These are phyloP conservation scores for Sitodiplosis mosellana DNA, from an alignment of 1,140 invertebrate genomes.

Conservation along the genomic window DNA sequence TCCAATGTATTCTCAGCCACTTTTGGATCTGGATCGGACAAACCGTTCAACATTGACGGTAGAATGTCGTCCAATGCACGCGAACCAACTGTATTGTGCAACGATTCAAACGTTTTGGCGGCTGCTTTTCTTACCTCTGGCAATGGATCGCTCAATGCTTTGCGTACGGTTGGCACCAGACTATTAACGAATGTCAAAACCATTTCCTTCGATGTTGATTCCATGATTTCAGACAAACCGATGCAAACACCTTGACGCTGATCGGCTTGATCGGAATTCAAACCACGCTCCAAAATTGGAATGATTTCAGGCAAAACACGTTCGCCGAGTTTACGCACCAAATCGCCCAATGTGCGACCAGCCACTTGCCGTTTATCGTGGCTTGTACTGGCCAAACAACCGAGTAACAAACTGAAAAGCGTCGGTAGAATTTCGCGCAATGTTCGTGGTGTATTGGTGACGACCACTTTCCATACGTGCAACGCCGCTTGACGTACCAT, in stretches of 20 bases:
- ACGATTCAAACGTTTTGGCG: slow-evolving; percentile 88
- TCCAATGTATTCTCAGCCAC: slow-evolving; percentile 76
- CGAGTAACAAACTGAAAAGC: slow-evolving; percentile 76
- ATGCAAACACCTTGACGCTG: slow-evolving; percentile 97
- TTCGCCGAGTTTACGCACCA: slow-evolving; percentile 95
- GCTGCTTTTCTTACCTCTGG: slow-evolving; percentile 86
- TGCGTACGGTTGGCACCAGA: slow-evolving; percentile 89
- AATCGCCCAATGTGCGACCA: slow-evolving; percentile 86
- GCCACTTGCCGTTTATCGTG: slow-evolving; percentile 93
- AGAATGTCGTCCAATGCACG: slow-evolving; percentile 95
- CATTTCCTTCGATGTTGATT: slow-evolving; percentile 88
- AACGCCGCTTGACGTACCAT: slow-evolving; percentile 94
- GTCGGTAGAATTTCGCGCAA: slow-evolving; percentile 92
- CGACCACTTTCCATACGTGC: slow-evolving; percentile 97
- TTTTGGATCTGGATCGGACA: slow-evolving; percentile 55
- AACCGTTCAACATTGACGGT: slow-evolving; percentile 67
- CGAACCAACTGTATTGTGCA: slow-evolving; percentile 85
- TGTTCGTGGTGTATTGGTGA: slow-evolving; percentile 90
- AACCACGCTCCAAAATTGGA: slow-evolving; percentile 84
- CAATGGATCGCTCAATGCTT: slow-evolving; percentile 82
- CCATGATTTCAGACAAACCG: slow-evolving; percentile 95
- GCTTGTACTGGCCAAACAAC: slow-evolving; percentile 86
- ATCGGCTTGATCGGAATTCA: slow-evolving; percentile 78
- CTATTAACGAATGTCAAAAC: slow-evolving; percentile 85
- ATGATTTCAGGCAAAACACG: slow-evolving; percentile 95